Evolutionary conservation across 2,797 vertebrate genomes (phyloP).

Genomic region (Sternotherus odoratus): DNA sequence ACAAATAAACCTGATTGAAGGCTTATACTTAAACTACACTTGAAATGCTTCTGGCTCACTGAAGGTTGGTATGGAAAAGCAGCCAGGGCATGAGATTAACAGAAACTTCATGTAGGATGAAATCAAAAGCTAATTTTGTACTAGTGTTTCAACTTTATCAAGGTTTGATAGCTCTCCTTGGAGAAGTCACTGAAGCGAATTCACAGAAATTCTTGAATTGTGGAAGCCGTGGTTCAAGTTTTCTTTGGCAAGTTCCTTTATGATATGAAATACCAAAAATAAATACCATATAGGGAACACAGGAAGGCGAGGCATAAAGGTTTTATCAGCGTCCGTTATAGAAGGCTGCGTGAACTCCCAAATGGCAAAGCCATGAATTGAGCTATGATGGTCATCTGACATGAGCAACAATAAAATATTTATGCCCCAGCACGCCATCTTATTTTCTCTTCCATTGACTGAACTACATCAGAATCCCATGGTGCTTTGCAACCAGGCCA

Average conservation of each 20-base stretch:
- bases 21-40: neutral
- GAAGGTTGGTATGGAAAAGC: neutral
- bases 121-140: slow-evolving; percentile 9
- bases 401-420: slow-evolving; percentile 39
- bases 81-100: neutral
- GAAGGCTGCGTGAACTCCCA: slow-evolving; percentile 10
- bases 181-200: slow-evolving; percentile 14
- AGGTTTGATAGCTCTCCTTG: slow-evolving; percentile 2
- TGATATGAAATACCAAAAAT: slow-evolving; percentile 2
- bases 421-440: neutral
- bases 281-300: slow-evolving; percentile 12
- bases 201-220: slow-evolving; percentile 4
- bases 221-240: neutral
- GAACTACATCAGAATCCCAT: neutral
- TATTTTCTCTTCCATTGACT: neutral
- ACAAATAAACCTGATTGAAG: neutral
- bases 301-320: neutral
- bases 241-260: slow-evolving; percentile 29
- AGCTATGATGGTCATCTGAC: neutral
- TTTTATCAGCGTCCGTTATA: neutral
- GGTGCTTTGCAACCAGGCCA: neutral
- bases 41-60: neutral
- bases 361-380: neutral
- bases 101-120: slow-evolving; percentile 4
- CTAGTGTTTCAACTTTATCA: slow-evolving; percentile 34